Conservation (phyloP, 1,140 invertebrate genomes). For the Diachasmimorpha longicaudata region DNA sequence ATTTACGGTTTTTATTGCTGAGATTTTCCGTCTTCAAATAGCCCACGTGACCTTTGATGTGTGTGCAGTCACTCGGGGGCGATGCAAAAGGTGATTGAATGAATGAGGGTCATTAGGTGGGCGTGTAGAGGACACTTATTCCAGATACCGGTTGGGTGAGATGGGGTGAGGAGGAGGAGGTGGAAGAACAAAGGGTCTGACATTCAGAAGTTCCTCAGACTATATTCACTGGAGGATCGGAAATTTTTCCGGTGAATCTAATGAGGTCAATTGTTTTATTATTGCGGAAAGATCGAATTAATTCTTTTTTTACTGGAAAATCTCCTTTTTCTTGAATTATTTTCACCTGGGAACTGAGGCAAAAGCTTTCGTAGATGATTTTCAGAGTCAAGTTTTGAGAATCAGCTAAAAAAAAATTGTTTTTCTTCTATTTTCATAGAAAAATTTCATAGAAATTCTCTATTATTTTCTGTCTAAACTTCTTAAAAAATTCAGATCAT, state of each 20-base stretch:
- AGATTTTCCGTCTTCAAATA: background rate
- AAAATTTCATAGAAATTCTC: too few species aligned
- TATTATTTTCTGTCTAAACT: too few species aligned
- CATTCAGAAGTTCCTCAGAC: background rate
- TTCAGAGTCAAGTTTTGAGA: too few species aligned
- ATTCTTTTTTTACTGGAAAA: too few species aligned
- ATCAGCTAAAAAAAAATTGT: too few species aligned
- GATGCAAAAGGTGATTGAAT: conserved; percentile 7
- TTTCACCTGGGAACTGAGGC: too few species aligned
- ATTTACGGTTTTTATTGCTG: background rate
- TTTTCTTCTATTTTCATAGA: too few species aligned
- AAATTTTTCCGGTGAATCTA: background rate
- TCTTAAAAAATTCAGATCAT: too few species aligned
- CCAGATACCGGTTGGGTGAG: background rate
- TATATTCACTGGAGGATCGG: background rate
- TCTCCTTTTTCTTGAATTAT: too few species aligned
- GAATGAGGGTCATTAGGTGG: background rate
- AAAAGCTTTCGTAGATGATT: too few species aligned
- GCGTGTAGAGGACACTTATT: background rate
- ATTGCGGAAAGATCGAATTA: too few species aligned
- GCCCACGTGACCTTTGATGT: background rate
- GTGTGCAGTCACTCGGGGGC: background rate
- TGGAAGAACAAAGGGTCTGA: background rate
- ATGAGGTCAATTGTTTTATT: background rate
- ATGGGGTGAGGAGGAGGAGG: too few species aligned